Base-by-base conservation (phyloP, 2,797 vertebrate genomes). In the Arrhamphus sclerolepis region DNA sequence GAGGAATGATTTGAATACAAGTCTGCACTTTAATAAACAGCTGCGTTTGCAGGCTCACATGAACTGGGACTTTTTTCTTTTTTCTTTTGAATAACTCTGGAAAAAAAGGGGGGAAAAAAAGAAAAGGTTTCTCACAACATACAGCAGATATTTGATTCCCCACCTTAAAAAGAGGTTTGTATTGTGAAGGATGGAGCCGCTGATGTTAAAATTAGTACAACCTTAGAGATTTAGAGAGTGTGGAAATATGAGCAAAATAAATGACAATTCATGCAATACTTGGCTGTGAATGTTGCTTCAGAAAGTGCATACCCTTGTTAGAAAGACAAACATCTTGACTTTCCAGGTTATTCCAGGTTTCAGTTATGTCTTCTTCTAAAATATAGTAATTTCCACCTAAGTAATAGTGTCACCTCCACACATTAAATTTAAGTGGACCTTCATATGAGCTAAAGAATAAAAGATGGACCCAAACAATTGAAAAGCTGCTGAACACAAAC, bases 1-100 rank as follows among this genome's bases (percentile, higher is more conserved):
- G 72, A 89, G 87, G 82, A 82, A 77, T 83, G 76, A 80, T 79
- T 66, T 70, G 80, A 87, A 75, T 72, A 78, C 62, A 68, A 80
- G 67, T 77, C 75, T 84, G 71, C 63, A 84, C 62, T 78, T 75
- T 79, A 84, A 83, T 78, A 75, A 85, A 77, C 65, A 81, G 70
- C 60, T 77, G 78, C 22, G 67, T 52, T 43, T 67, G 69, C 75
- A 70, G 61, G 43, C 58, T 52, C 68, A 62, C 72, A 40, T 58
- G 56, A 60, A 72, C 75, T 46, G 41, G 41, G 58, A 68, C 56
- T 7, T 5, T 20, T 46, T 68, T 8, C 64, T 71, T 77, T 49
- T 61, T 65, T 13, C 4, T n/a, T 44, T 44, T 70, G 50, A 62
- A 74, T 20, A 20, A 10, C 29, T 31, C 9, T 34, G 9, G 63